These are phyloP conservation scores for Serranus cabrilla DNA, from an alignment of 2,797 vertebrate species.

Conservation along the genomic window DNA sequence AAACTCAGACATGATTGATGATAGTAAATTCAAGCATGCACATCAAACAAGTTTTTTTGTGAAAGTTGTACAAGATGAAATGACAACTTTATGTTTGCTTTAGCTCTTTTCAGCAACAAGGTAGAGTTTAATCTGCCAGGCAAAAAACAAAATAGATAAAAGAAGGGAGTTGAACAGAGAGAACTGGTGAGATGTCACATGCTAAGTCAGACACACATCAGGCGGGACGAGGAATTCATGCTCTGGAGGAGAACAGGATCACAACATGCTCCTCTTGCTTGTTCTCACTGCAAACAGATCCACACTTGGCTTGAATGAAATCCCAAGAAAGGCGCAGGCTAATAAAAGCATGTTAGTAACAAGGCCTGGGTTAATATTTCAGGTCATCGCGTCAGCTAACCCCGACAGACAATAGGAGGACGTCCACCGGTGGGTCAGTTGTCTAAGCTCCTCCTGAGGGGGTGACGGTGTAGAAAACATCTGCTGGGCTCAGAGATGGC, in stretches of 20 bases:
- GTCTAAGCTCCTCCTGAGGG: conserved; percentile 56
- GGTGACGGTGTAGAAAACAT: conserved; percentile 56
- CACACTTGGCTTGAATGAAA: conserved; percentile 18
- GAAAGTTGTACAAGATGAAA: background rate
- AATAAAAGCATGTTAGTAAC: conserved; percentile 5
- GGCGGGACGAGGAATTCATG: conserved; percentile 27
- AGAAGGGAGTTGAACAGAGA: conserved; percentile 12
- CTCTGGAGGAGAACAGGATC: conserved; percentile 26
- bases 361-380: conserved; percentile 18
- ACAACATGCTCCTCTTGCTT: conserved; percentile 18
- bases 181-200: conserved; percentile 37
- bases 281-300: conserved; percentile 1
- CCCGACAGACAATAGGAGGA: conserved; percentile 25
- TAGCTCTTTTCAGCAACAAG: background rate
- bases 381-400: conserved; percentile 14
- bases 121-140: background rate
- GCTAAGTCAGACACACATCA: conserved; percentile 37
- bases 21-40: background rate
- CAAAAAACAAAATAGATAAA: background rate
- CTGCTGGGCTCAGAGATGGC: conserved; percentile 53
- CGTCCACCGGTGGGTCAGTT: conserved; percentile 57
- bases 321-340: conserved; percentile 20
- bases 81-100: background rate
- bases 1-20: background rate
- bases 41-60: background rate